Evolutionary conservation across 2,888 invertebrate genomes (phyloP), one percentile per base, ranked within the genome.

Genomic region (Arctia plantaginis): DNA sequence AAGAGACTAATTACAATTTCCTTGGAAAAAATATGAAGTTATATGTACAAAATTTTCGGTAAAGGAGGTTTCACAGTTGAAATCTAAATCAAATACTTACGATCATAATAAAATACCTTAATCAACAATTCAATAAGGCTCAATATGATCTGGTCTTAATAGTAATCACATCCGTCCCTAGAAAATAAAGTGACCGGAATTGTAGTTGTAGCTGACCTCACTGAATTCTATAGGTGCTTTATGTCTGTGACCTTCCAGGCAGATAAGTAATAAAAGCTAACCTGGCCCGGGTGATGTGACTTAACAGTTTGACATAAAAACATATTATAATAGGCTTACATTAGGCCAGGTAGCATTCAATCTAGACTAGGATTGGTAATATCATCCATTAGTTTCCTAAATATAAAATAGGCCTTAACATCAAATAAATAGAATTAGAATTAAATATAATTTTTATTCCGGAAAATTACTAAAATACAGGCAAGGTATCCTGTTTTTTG

Each of bases 231-330:
- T 13, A 66, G 23, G 23, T 39, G 3, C 15, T 66, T 66, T 66
- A 35, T 66, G 39, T 66, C 65, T 13, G 12, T n/a, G 65, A 59
- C 65, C 65, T 66, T n/a, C 65, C 23, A 66, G 39, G 13, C 3
- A 39, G 23, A 66, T 39, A 18, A 66, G 39, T 39, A 66, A 66
- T 66, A 84, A 86, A 77, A 86, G 80, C 3, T n/a, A 20, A 44
- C 20, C 47, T 47, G 30, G 3, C 47, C 44, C 47, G 30, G 12
- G 30, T 68, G 33, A 68, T 68, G 13, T 68, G 33, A 33, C 47
- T 33, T 18, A 33, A 47, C 23, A 6, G 27, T 51, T 68, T 47
- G 13, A 68, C 13, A 30, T 33, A 68, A 44, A 44, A 67, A 67
- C 20, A 66, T 27, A 20, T 20, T 39, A 41, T 20, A 27, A 67